These are phyloP conservation scores for Oopsacas minuta DNA, from an alignment of 37 sponge, comb jelly and placozoan genomes.

Conservation along the genomic window DNA sequence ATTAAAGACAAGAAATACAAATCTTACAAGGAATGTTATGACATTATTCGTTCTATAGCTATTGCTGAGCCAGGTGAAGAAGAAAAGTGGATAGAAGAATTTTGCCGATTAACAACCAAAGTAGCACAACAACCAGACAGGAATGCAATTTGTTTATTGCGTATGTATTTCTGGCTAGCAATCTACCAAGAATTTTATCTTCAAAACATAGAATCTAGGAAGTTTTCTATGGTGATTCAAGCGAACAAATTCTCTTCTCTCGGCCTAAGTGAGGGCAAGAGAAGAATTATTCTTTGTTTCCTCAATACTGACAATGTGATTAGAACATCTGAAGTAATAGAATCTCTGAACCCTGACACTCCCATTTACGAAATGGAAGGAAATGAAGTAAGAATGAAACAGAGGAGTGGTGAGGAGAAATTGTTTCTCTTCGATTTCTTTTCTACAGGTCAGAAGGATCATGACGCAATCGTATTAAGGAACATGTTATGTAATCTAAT, in stretches of 20 bases:
- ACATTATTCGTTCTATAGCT: background rate
- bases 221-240: background rate
- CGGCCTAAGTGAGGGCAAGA: conserved; percentile 7
- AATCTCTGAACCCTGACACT: conserved; percentile 23
- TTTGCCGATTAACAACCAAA: background rate
- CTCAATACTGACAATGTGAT: conserved; percentile 22
- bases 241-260: background rate
- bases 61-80: background rate
- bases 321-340: background rate
- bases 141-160: conserved; percentile 20
- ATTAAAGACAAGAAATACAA: conserved; percentile 12
- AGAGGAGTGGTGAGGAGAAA: background rate
- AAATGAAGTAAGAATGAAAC: conserved; percentile 15
- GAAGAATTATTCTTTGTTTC: conserved; percentile 19
- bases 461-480: conserved; percentile 54
- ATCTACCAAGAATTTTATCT: conserved; percentile 54
- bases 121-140: background rate
- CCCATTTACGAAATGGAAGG: conserved; percentile 19
- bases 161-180: conserved; percentile 55
- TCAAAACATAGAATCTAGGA: background rate
- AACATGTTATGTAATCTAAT: conserved; percentile 52
- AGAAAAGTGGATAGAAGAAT: background rate
- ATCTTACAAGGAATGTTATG: conserved; percentile 4
- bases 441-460: conserved; percentile 23
- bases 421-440: conserved; percentile 52